Conservation (phyloP, 2,888 invertebrate genomes). For the Epicampocera succincta region DNA sequence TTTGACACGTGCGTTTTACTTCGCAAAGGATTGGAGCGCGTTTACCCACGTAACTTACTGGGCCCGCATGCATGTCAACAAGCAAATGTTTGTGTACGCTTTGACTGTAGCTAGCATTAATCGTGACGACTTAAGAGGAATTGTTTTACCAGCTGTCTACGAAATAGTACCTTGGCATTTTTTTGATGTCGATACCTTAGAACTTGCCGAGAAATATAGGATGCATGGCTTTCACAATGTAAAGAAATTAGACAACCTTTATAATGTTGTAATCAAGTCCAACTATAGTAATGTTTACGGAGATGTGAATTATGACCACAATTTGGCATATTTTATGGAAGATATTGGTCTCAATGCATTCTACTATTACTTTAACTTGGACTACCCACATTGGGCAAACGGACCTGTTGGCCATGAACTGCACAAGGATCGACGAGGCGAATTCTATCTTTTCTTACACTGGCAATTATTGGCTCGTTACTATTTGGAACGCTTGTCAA, state of each 20-base stretch:
- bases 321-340: slow-evolving; percentile 88
- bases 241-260: slow-evolving; percentile 82
- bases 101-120: slow-evolving; percentile 84
- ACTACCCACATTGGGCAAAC: slow-evolving; percentile 87
- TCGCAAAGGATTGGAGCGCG: slow-evolving; percentile 88
- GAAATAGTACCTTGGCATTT: slow-evolving; percentile 86
- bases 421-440: slow-evolving; percentile 81
- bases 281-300: slow-evolving; percentile 86
- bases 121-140: slow-evolving; percentile 83
- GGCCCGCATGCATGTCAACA: slow-evolving; percentile 85
- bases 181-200: slow-evolving; percentile 84
- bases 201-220: slow-evolving; percentile 82
- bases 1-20: slow-evolving; percentile 86
- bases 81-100: slow-evolving; percentile 85
- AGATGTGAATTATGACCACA: slow-evolving; percentile 84
- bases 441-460: slow-evolving; percentile 82
- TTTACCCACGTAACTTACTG: slow-evolving; percentile 88
- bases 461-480: slow-evolving; percentile 82
- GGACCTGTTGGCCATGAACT: slow-evolving; percentile 80
- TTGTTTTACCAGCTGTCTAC: slow-evolving; percentile 86
- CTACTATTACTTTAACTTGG: slow-evolving; percentile 86
- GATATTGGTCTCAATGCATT: slow-evolving; percentile 89
- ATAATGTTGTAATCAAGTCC: slow-evolving; percentile 85
- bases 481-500: slow-evolving; percentile 85
- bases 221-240: slow-evolving; percentile 84